Evolutionary conservation across 2,113 vertebrate genomes (phyloP).

Genomic region (Sceloporus undulatus): DNA sequence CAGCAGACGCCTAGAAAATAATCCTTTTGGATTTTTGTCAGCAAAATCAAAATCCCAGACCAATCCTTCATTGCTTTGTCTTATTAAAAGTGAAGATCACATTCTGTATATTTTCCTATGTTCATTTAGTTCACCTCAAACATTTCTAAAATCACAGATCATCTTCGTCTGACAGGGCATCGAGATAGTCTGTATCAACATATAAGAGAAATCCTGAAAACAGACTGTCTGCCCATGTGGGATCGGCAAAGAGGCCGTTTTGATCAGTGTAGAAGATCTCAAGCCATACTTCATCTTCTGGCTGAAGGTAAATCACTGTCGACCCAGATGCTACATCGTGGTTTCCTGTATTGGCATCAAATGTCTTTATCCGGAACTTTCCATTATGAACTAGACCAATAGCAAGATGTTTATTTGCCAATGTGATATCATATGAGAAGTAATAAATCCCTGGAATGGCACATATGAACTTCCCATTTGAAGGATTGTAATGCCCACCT

Average conservation of each 20-base stretch:
- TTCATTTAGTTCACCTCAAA: slow-evolving; percentile 10
- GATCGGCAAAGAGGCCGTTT: slow-evolving; percentile 95
- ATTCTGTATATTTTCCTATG: slow-evolving; percentile 5
- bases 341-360: slow-evolving; percentile 97
- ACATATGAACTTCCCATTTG: slow-evolving; percentile 95
- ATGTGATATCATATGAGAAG: slow-evolving; percentile 97
- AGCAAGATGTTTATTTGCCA: slow-evolving; percentile 97
- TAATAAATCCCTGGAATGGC: slow-evolving; percentile 96
- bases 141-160: slow-evolving; percentile 70
- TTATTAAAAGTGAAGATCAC: not conserved
- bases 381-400: slow-evolving; percentile 95
- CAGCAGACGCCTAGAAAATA: slow-evolving; percentile 18
- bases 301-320: slow-evolving; percentile 91
- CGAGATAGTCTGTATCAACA: slow-evolving; percentile 93
- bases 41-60: slow-evolving; percentile 30
- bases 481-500: slow-evolving; percentile 92
- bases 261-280: slow-evolving; percentile 97
- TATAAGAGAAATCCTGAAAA: slow-evolving; percentile 98
- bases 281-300: slow-evolving; percentile 98
- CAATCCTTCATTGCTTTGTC: not conserved
- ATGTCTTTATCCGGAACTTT: slow-evolving; percentile 94
- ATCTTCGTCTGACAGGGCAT: slow-evolving; percentile 90
- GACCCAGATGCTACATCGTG: slow-evolving; percentile 96
- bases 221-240: slow-evolving; percentile 94
- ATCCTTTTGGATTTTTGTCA: not conserved